Base-by-base conservation (phyloP, 1,140 invertebrate species). In the Hyles vespertilio region DNA sequence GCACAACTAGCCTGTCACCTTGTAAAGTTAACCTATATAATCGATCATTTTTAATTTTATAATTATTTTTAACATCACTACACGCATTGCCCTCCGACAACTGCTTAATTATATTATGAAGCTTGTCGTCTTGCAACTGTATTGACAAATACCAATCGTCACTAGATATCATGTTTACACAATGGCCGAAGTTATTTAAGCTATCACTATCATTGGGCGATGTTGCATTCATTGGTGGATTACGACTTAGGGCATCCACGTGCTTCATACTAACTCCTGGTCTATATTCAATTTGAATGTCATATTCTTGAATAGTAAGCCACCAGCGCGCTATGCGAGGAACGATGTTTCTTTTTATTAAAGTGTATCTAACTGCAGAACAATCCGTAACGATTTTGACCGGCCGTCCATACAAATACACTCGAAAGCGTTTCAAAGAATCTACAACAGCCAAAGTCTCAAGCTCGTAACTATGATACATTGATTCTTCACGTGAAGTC, bases 371-470 rank as follows among this genome's bases (percentile, higher is more conserved):
- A 12, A 72, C 54, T 1, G 75, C 67, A 2, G 67, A 53, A 44
- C 68, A 79, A 51, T 88, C 78, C 5, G 87, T 91, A 12, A 89
- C 70, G 0, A 91, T 68, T n/a, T 64, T 87, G 58, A 92, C 89
- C 3, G 84, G 65, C 32, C 68, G 84, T 32, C 80, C 79, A 43
- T 76, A 60, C 9, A 92, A 65, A 72, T 87, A 92, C 40, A 80
- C 63, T 5, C 76, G 61, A 65, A 91, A 91, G 46, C 81, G 70
- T 62, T 81, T 72, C 3, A 92, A 70, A 1, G 84, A 83, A 65
- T 81, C 77, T 3, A 91, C 72, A n/a, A 91, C 70, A 3, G 88
- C 87, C 2, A 91, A 56, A 9, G 76, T 79, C 74, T 91, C 22
- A 22, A 22, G 22, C 22, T 22, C 22, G 22, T 22, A 22, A 22